phyloP scores from a whole-genome alignment of 2,113 vertebrate genomes.

The Choloepus hoffmanni region DNA sequence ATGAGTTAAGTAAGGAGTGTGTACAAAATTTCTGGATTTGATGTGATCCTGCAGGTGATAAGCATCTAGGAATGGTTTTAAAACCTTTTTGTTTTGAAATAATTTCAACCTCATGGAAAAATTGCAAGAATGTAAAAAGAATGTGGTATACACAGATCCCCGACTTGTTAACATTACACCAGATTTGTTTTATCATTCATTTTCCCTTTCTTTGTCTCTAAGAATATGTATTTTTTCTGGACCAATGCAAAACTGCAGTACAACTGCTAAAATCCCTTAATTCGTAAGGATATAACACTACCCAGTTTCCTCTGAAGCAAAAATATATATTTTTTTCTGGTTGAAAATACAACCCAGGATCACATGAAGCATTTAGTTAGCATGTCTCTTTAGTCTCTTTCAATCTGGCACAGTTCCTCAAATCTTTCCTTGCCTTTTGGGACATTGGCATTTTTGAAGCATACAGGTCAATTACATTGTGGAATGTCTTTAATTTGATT shows the following conservation, averaged over 20 bases:
- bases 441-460: conserved; percentile 43
- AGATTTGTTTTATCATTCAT: neutral
- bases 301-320: neutral
- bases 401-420: neutral
- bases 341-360: neutral
- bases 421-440: neutral
- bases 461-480: neutral
- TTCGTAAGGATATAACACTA: neutral
- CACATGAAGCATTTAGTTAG: neutral
- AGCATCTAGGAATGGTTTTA: neutral
- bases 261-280: neutral
- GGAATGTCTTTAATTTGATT: conserved; percentile 3
- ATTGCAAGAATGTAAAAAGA: neutral
- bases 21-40: neutral
- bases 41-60: neutral
- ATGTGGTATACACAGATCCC: neutral
- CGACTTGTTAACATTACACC: neutral
- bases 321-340: neutral
- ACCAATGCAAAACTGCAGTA: neutral
- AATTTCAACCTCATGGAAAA: neutral
- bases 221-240: neutral
- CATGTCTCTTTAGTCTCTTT: neutral
- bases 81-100: neutral
- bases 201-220: neutral
- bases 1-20: neutral